phyloP scores from a whole-genome alignment of 2,113 vertebrate genomes.

The Sitta europaea region DNA sequence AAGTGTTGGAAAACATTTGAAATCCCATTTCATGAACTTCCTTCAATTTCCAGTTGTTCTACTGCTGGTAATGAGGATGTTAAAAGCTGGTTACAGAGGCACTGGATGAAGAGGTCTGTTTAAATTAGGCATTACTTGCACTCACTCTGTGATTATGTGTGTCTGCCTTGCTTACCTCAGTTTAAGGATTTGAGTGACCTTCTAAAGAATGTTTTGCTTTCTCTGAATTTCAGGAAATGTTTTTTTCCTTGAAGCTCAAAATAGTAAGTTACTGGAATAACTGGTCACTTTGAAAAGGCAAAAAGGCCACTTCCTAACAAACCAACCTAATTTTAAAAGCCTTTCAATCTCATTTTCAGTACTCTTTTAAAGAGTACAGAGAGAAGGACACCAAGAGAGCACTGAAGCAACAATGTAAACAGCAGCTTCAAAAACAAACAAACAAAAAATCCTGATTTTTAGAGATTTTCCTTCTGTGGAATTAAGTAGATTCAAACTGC shows the following conservation, averaged over 20 bases:
- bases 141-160: neutral
- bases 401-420: neutral
- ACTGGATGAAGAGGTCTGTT: neutral
- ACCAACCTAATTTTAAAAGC: neutral
- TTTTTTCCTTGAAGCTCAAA: neutral
- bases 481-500: neutral
- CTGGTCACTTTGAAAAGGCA: neutral
- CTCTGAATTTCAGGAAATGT: neutral
- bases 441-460: neutral
- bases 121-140: neutral
- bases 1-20: neutral
- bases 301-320: neutral
- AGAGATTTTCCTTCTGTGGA: neutral
- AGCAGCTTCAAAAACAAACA: neutral
- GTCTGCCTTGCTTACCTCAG: neutral
- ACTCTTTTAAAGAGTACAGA: neutral
- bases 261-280: neutral
- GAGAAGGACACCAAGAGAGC: neutral
- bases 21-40: neutral
- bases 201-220: neutral
- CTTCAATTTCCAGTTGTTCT: neutral
- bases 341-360: neutral
- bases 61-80: neutral
- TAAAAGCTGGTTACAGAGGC: neutral
- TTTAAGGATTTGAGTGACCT: neutral